Conservation (phyloP, 37 sponge, comb jelly and placozoan species). For the Eunapius fragilis region DNA sequence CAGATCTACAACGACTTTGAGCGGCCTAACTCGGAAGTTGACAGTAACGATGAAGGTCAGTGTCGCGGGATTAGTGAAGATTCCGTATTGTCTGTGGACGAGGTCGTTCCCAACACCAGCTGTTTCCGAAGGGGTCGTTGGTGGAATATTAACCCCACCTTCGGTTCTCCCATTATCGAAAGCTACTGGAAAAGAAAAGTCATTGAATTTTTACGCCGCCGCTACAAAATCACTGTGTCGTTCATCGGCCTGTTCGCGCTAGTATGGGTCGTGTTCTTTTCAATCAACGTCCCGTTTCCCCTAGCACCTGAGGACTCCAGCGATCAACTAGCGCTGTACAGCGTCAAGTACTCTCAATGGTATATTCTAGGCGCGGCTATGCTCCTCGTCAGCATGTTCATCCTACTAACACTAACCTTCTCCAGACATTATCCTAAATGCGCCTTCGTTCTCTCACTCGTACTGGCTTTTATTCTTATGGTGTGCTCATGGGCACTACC, state of each 20-base stretch:
- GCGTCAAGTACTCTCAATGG: constrained; percentile 30
- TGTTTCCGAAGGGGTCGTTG: constrained; percentile 13
- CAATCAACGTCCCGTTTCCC: constrained; percentile 49
- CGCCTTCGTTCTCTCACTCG: constrained; percentile 44
- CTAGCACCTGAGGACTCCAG: not conserved
- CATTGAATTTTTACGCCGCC: constrained; percentile 63
- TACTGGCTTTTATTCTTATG: constrained; percentile 49
- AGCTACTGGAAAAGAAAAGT: constrained; percentile 57
- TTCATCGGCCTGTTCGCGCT: constrained; percentile 66
- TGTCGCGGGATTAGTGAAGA: not conserved
- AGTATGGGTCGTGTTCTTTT: constrained; percentile 78
- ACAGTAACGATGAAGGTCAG: not conserved
- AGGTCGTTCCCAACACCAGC: not conserved
- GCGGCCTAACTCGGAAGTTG: not conserved
- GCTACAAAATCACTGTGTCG: constrained; percentile 56
- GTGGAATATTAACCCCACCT: constrained; percentile 59
- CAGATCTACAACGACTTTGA: not conserved
- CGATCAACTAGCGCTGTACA: constrained; percentile 19
- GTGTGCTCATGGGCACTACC: constrained; percentile 41
- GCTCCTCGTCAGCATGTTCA: constrained; percentile 23
- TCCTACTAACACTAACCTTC: constrained; percentile 41
- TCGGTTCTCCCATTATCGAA: constrained; percentile 63
- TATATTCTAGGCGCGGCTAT: constrained; percentile 53
- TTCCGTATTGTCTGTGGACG: not conserved
- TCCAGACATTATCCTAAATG: constrained; percentile 35